Evolutionary conservation across 2,888 invertebrate species (phyloP).

Genomic region (Leistus spinibarbis): DNA sequence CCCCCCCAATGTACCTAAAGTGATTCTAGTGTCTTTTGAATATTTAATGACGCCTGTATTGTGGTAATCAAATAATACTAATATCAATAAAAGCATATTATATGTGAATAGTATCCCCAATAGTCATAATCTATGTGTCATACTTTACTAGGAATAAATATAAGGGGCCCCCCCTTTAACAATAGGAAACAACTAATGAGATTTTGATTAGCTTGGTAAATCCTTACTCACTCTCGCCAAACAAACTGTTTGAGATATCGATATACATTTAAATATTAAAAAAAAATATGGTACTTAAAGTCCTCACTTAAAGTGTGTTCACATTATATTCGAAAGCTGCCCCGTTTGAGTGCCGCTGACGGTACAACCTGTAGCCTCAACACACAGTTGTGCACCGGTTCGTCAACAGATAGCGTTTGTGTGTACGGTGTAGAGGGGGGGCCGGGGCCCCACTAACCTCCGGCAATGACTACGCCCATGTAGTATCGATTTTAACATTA

Average conservation of each 20-base stretch:
- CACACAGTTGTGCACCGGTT: neutral
- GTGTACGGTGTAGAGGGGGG: neutral
- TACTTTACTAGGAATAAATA: neutral
- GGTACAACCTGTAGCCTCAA: neutral
- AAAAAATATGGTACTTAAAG: neutral
- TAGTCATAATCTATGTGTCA: neutral
- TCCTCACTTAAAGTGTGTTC: too few species aligned
- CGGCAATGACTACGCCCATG: conserved; percentile 19
- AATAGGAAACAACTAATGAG: neutral
- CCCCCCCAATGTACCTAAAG: neutral
- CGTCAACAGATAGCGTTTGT: neutral
- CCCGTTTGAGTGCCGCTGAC: neutral
- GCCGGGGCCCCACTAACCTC: conserved; percentile 5
- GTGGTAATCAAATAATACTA: neutral
- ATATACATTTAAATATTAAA: neutral
- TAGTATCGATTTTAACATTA: conserved; percentile 23
- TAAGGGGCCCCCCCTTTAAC: neutral
- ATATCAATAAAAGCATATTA: neutral
- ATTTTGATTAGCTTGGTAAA: neutral
- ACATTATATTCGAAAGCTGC: too few species aligned
- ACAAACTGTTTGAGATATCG: neutral
- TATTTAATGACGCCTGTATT: neutral
- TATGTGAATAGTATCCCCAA: too few species aligned
- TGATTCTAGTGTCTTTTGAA: neutral
- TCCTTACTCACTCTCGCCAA: neutral